Conservation (phyloP, 2,888 invertebrate species). For the Aphodius sticticus region DNA sequence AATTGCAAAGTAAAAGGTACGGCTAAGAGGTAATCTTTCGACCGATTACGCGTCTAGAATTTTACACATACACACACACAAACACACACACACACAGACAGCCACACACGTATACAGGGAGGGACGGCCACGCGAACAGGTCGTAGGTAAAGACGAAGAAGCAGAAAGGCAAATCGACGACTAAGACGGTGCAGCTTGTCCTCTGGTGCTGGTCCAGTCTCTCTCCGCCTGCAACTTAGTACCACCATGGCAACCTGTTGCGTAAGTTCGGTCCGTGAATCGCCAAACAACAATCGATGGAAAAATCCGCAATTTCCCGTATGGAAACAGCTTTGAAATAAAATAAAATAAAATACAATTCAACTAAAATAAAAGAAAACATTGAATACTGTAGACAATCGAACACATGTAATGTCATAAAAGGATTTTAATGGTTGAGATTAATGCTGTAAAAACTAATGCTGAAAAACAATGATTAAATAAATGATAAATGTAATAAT, state of each 20-base stretch:
- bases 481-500: not conserved
- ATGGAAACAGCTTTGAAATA: slow-evolving; percentile 21
- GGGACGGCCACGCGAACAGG: not conserved
- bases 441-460: not conserved
- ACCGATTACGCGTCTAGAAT: not conserved
- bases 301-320: not conserved
- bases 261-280: slow-evolving; percentile 37
- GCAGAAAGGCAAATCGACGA: slow-evolving; percentile 10
- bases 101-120: not conserved
- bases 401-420: no score
- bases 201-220: slow-evolving; percentile 24
- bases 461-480: not conserved
- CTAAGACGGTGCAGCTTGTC: not conserved
- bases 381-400: not conserved
- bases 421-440: not conserved
- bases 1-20: not conserved
- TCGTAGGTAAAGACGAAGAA: not conserved
- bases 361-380: not conserved
- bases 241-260: slow-evolving; percentile 52
- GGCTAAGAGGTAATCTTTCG: not conserved
- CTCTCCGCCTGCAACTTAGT: slow-evolving; percentile 32
- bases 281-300: not conserved
- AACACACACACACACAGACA: not conserved
- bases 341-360: not conserved
- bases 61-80: not conserved